Evolutionary conservation across 2,113 vertebrate species (phyloP).

Genomic region (Nerophis lumbriciformis): DNA sequence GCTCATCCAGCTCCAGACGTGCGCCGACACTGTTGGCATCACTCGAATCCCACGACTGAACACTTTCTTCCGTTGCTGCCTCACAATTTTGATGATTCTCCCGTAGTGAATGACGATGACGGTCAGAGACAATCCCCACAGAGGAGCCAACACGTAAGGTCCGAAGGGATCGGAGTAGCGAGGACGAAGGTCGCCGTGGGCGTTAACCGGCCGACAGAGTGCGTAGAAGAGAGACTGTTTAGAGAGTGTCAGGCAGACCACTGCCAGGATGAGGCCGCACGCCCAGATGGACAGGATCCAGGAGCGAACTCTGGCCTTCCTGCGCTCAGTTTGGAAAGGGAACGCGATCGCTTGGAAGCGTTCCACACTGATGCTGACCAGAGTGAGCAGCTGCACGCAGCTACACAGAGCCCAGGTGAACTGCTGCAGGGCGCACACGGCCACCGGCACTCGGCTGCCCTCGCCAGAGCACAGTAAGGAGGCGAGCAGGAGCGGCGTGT

Average conservation of each 20-base stretch:
- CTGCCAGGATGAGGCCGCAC: conserved; percentile 31
- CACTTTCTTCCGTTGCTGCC: conserved; percentile 51
- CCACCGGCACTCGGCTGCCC: conserved; percentile 7
- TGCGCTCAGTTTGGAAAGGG: conserved; percentile 45
- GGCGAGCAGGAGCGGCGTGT: conserved; percentile 51
- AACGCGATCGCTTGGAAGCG: conserved; percentile 57
- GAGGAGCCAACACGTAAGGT: conserved; percentile 51
- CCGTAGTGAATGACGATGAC: conserved; percentile 56
- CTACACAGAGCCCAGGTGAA: conserved; percentile 62
- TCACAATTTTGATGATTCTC: conserved; percentile 55
- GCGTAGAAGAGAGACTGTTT: conserved; percentile 37
- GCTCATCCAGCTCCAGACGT: conserved; percentile 17
- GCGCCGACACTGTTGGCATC: conserved; percentile 18
- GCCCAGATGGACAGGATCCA: conserved; percentile 56
- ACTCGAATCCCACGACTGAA: conserved; percentile 46
- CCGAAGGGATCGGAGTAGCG: conserved; percentile 39
- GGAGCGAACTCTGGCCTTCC: conserved; percentile 32
- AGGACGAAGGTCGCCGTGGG: rapidly evolving
- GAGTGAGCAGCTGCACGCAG: conserved; percentile 59
- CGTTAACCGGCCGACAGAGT: conserved; percentile 31
- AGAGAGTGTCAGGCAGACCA: conserved; percentile 41
- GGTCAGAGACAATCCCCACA: conserved; percentile 47
- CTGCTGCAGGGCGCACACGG: conserved; percentile 50
- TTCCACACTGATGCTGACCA: conserved; percentile 63
- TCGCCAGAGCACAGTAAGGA: conserved; percentile 27